Evolutionary conservation across 2,113 vertebrate species (phyloP).

Genomic region (Chiloscyllium plagiosum): DNA sequence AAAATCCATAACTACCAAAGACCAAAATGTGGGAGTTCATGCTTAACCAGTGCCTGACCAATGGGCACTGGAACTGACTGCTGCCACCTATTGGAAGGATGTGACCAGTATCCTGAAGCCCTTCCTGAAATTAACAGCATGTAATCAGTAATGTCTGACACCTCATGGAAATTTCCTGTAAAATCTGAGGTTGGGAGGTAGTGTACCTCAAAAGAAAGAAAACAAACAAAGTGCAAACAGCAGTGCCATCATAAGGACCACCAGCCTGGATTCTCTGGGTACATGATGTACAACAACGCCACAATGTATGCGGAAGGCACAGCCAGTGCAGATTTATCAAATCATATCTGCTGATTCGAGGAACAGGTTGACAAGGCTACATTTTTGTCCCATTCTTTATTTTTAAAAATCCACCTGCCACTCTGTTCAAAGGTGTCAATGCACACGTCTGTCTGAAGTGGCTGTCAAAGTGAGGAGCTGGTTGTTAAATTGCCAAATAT

Average conservation of each 20-base stretch:
- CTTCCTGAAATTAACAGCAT: not conserved
- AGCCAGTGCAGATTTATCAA: not conserved
- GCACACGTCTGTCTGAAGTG: not conserved
- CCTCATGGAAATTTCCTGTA: not conserved
- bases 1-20: not conserved
- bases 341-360: not conserved
- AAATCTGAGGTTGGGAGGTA: not conserved
- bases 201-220: not conserved
- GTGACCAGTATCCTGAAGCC: not conserved
- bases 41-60: not conserved
- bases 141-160: not conserved
- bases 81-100: not conserved
- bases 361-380: not conserved
- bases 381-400: not conserved
- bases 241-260: not conserved
- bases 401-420: not conserved
- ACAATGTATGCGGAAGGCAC: not conserved
- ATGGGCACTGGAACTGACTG: not conserved
- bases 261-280: not conserved
- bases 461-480: not conserved
- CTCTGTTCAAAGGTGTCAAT: not conserved
- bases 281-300: not conserved
- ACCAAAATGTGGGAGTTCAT: not conserved
- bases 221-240: not conserved
- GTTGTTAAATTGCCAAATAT: constrained; percentile 20